Conservation (phyloP, 2,797 vertebrate species). For the Schizothorax lantsangensis region DNA sequence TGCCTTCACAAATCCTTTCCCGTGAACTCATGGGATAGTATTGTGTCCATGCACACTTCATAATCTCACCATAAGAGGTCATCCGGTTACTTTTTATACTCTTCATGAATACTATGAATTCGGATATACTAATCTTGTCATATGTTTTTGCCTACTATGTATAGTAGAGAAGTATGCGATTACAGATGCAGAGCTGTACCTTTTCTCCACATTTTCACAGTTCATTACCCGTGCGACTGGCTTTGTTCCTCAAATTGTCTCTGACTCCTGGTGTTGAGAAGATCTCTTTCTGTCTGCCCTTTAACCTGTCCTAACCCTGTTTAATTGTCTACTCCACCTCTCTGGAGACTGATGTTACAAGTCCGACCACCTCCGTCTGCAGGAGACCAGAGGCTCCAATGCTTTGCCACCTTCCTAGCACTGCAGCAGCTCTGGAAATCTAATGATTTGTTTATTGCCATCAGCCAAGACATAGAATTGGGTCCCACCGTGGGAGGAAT, state of each 20-base stretch:
- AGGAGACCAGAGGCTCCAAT: neutral
- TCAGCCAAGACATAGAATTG: constrained; percentile 55
- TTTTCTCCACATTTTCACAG: constrained; percentile 11
- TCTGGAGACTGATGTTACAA: constrained; percentile 35
- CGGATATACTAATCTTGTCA: neutral
- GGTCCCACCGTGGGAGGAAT: constrained; percentile 60
- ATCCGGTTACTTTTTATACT: neutral
- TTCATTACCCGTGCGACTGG: constrained; percentile 4
- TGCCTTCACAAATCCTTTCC: neutral
- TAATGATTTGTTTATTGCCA: constrained; percentile 63
- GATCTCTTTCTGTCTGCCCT: constrained; percentile 1
- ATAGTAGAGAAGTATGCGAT: neutral
- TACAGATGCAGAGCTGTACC: neutral
- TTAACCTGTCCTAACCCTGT: constrained; percentile 29
- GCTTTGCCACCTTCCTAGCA: constrained; percentile 32
- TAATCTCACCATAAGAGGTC: neutral
- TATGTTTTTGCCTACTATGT: neutral
- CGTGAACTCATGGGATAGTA: neutral
- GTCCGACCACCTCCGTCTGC: neutral
- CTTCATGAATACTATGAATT: neutral
- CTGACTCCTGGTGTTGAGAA: constrained; percentile 5
- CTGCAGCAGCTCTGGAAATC: constrained; percentile 64
- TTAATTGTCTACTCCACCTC: constrained; percentile 8
- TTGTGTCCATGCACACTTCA: neutral
- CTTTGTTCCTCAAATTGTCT: neutral